These are phyloP conservation scores for mouse (Mus musculus) DNA, from an alignment of 2,113 vertebrate species.

Conservation along the genomic window GRCm39 chr12:17197501-17198000, in stretches of 20 bases:
- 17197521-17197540: neutral
- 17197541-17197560: neutral
- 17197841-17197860: neutral
- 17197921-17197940: neutral
- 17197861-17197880: neutral
- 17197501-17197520: neutral
- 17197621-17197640: too few species aligned
- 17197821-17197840: neutral
- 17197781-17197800: neutral
- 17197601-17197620: accelerated
- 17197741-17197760: neutral
- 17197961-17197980: neutral
- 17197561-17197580: neutral
- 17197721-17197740: neutral
- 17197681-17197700: neutral
- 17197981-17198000: neutral
- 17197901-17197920: neutral
- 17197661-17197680: neutral
- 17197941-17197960: neutral
- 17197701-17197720: neutral
- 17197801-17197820: too few species aligned
- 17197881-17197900: neutral
- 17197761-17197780: neutral
- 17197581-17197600: accelerated
- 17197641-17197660: neutral